These are phyloP conservation scores for Poeciliopsis retropinna DNA, from an alignment of 2,113 vertebrate genomes.

Conservation along the genomic window DNA sequence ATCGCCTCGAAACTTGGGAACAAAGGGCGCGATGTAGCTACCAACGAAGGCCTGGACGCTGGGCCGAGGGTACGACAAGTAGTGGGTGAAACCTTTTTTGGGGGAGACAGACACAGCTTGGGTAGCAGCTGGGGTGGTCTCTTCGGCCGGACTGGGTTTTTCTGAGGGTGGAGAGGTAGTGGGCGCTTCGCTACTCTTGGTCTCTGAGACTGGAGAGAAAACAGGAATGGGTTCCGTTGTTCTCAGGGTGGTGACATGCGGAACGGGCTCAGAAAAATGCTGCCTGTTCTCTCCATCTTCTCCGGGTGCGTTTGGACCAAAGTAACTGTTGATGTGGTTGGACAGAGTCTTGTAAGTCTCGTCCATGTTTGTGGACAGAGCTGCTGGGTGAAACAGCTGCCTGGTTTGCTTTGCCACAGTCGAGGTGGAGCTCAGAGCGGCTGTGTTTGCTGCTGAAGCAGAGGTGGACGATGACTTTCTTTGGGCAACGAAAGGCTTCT, in stretches of 20 bases:
- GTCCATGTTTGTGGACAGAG: slow-evolving; percentile 87
- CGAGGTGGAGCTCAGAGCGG: slow-evolving; percentile 18
- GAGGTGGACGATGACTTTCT: slow-evolving; percentile 36
- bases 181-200: slow-evolving; percentile 36
- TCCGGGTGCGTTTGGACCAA: slow-evolving; percentile 64
- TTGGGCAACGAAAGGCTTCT: slow-evolving; percentile 55
- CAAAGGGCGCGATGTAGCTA: slow-evolving; percentile 90
- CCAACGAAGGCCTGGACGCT: slow-evolving; percentile 94
- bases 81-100: slow-evolving; percentile 89
- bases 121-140: slow-evolving; percentile 1
- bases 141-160: slow-evolving; percentile 9
- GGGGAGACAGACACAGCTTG: slow-evolving; percentile 55
- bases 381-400: slow-evolving; percentile 83
- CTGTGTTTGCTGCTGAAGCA: background rate
- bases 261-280: slow-evolving; percentile 22
- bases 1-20: slow-evolving; percentile 88
- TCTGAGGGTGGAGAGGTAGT: slow-evolving; percentile 26
- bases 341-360: slow-evolving; percentile 89
- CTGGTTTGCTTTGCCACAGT: slow-evolving; percentile 67
- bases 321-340: slow-evolving; percentile 91
- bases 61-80: slow-evolving; percentile 89
- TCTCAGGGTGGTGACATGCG: background rate
- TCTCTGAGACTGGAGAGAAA: slow-evolving; percentile 54
- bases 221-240: slow-evolving; percentile 40
- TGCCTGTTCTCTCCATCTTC: slow-evolving; percentile 65